A percentile compares a stretch with the other conserved stretches of the same genome.
These are phyloP conservation scores for Cylas formicarius DNA, from an alignment of 1,140 invertebrate genomes.

Conservation along the genomic window DNA sequence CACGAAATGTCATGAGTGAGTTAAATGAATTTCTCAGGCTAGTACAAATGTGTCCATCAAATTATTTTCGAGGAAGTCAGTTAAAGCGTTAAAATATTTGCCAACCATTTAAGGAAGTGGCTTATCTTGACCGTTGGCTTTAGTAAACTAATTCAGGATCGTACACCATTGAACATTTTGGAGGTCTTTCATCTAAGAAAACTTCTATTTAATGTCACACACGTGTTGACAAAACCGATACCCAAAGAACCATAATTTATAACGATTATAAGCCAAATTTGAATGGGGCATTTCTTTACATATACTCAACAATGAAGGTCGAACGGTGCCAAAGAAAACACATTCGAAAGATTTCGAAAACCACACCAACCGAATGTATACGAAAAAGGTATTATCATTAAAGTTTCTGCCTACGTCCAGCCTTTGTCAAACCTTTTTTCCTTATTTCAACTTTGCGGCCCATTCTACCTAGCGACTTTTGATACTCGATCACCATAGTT, in stretches of 20 bases:
- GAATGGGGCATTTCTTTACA: slow-evolving; percentile 29
- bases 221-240: slow-evolving; percentile 33
- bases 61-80: too few relatives aligned
- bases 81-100: too few relatives aligned
- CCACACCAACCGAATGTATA: slow-evolving; percentile 24
- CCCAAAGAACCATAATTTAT: slow-evolving; percentile 28
- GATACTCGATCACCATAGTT: slow-evolving; percentile 3
- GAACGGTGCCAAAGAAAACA: slow-evolving; percentile 23
- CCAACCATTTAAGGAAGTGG: too few relatives aligned
- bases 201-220: slow-evolving; percentile 22
- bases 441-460: neutral
- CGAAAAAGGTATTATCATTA: slow-evolving; percentile 17
- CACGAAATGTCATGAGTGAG: too few relatives aligned
- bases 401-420: slow-evolving; percentile 19
- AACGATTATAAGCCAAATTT: slow-evolving; percentile 22
- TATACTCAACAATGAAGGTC: slow-evolving; percentile 24
- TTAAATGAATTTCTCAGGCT: too few relatives aligned
- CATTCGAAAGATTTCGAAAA: slow-evolving; percentile 27
- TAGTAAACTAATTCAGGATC: slow-evolving; percentile 7
- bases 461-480: slow-evolving; percentile 10
- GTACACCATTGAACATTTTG: slow-evolving; percentile 11
- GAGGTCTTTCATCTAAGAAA: slow-evolving; percentile 21
- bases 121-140: too few relatives aligned
- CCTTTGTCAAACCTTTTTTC: slow-evolving; percentile 28
- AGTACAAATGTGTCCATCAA: too few relatives aligned